Evolutionary conservation across 2,797 vertebrate genomes (phyloP).

Genomic region (Pseudomugil gertrudae): DNA sequence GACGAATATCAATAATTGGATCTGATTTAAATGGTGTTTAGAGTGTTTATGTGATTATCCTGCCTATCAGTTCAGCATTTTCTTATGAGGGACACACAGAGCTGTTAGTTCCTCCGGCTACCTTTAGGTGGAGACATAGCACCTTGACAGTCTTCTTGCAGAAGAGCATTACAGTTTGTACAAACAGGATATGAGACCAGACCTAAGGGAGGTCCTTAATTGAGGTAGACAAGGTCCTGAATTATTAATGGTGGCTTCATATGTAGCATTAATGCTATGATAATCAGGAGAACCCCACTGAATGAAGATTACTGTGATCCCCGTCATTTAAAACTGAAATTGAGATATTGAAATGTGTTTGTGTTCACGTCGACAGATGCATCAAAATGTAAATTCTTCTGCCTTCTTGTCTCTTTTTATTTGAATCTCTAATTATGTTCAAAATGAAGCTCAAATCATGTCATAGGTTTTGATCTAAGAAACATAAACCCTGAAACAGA

Average conservation of each 20-base stretch:
- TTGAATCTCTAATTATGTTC: slow-evolving; percentile 47
- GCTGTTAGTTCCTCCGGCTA: slow-evolving; percentile 55
- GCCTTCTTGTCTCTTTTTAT: slow-evolving; percentile 18
- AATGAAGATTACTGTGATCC: slow-evolving; percentile 59
- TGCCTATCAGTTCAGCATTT: slow-evolving; percentile 67
- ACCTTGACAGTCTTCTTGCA: slow-evolving; percentile 60
- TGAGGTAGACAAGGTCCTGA: slow-evolving; percentile 57
- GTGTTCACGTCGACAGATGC: slow-evolving; percentile 15
- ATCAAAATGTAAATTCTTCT: slow-evolving; percentile 41
- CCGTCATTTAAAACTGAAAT: slow-evolving; percentile 34
- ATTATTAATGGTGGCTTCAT: slow-evolving; percentile 64
- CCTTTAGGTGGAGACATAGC: slow-evolving; percentile 82
- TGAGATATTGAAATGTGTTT: slow-evolving; percentile 6
- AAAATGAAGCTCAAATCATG: slow-evolving; percentile 40
- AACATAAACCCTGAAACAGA: slow-evolving; percentile 26
- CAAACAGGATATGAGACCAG: slow-evolving; percentile 47
- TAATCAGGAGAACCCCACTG: slow-evolving; percentile 56
- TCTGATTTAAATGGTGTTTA: slow-evolving; percentile 67
- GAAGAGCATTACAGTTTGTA: slow-evolving; percentile 38
- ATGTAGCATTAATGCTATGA: slow-evolving; percentile 57
- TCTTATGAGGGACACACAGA: slow-evolving; percentile 42
- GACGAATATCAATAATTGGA: slow-evolving; percentile 66
- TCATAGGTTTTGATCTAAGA: slow-evolving; percentile 30
- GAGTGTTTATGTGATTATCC: slow-evolving; percentile 70
- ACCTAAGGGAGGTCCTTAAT: slow-evolving; percentile 55